These are phyloP conservation scores for Tyrannus savana DNA, from an alignment of 2,113 vertebrate genomes.

Conservation along the genomic window DNA sequence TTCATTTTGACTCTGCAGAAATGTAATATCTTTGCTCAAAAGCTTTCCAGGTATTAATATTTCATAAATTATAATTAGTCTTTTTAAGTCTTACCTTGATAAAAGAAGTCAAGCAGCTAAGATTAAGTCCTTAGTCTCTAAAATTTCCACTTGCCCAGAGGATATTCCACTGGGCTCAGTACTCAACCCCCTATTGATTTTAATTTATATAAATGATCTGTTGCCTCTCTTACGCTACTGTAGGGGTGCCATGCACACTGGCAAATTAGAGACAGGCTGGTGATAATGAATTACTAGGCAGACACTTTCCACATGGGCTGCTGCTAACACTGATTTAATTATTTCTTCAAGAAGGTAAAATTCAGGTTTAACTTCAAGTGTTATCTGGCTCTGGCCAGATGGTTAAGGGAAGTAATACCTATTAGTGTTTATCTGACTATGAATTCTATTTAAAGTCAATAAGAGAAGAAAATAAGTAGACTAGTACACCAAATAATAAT, in stretches of 20 bases:
- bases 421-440: conserved; percentile 33
- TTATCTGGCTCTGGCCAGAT: conserved; percentile 45
- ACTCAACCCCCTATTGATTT: conserved; percentile 55
- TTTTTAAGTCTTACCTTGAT: conserved; percentile 68
- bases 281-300: conserved; percentile 42
- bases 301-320: conserved; percentile 10
- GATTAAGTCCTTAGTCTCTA: conserved; percentile 60
- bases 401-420: conserved; percentile 50
- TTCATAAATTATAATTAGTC: conserved; percentile 74
- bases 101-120: conserved; percentile 65
- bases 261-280: conserved; percentile 45
- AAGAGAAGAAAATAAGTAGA: conserved; percentile 40
- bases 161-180: conserved; percentile 43
- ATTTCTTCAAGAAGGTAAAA: conserved; percentile 72
- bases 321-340: conserved; percentile 69
- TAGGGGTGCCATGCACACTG: neutral
- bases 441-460: conserved; percentile 40
- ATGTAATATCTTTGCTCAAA: conserved; percentile 41
- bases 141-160: conserved; percentile 61
- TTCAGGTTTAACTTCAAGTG: conserved; percentile 49
- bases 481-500: neutral
- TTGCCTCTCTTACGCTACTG: conserved; percentile 32
- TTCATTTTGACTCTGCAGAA: conserved; percentile 24
- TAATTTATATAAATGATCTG: conserved; percentile 75
- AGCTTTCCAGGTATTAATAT: conserved; percentile 60